Evolutionary conservation across 2,888 invertebrate species (phyloP), one percentile per base, ranked within the genome.

Genomic region (Phengaris arion): DNA sequence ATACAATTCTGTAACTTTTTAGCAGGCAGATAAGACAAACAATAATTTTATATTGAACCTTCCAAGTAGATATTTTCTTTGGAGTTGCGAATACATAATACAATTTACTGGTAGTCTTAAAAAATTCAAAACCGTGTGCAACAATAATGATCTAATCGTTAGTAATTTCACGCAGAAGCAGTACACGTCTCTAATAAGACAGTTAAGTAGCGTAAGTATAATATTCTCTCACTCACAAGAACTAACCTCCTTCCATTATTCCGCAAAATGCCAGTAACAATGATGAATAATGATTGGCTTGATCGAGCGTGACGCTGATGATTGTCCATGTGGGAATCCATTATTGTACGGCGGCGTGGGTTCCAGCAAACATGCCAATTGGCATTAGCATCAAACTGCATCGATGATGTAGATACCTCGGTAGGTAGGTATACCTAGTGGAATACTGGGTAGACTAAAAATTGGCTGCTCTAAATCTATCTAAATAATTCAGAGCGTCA

Each of bases 261-360:
- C 51, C 70, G 13, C 54, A 22, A 15, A 72, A 72, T 48, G 70
- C 48, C 51, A 70, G 51, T 15, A 70, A 70, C 51, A 70, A 70
- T 72, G 52, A 52, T 52, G 72, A 51, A 72, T 72, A 72, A 72
- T 72, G 72, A 72, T 72, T 13, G 54, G 72, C 72, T 72, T 72
- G 72, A 72, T 72, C 15, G 72, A 54, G 72, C 72, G 72, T 72
- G 35, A 72, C 72, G 35, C 35, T 72, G 51, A 22, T 54, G 72
- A 52, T 51, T 72, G 72, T 54, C 35, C 51, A 72, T 54, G 72
- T 72, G 72, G 35, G 70, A 70, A 72, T 35, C 72, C 35, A 54
- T 72, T 52, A 54, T 54, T 54, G 52, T 72, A 70, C 48, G 10
- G 8, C n/a, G 68, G 15, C 9, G 9, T 4, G 22, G 2, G 9